Evolutionary conservation across 1,140 invertebrate species (phyloP).

Genomic region (Heliconius himera): DNA sequence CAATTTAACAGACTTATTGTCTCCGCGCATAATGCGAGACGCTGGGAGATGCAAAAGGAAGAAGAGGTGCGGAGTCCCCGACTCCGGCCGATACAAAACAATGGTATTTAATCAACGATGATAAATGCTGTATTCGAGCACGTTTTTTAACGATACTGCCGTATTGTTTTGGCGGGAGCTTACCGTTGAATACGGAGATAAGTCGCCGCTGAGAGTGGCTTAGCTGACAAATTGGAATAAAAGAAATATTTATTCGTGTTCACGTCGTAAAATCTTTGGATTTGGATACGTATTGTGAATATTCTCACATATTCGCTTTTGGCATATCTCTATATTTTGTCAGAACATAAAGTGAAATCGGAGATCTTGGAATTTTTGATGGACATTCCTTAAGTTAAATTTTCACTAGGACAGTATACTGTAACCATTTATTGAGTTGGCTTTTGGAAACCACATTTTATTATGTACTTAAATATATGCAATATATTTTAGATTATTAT

Average conservation of each 20-base stretch:
- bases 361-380: conserved; percentile 24
- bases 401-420: not conserved
- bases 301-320: conserved; percentile 47
- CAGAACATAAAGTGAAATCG: conserved; percentile 31
- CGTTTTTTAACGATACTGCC: conserved; percentile 79
- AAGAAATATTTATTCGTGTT: conserved; percentile 80
- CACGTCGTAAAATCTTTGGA: conserved; percentile 56
- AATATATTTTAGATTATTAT: too few relatives aligned
- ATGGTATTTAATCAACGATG: conserved; percentile 82
- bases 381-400: not conserved
- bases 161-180: conserved; percentile 80
- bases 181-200: conserved; percentile 78
- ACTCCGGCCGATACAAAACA: conserved; percentile 78
- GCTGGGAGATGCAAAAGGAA: conserved; percentile 67
- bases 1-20: conserved; percentile 82
- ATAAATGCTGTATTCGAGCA: conserved; percentile 79
- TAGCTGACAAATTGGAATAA: conserved; percentile 81
- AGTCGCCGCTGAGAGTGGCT: conserved; percentile 78
- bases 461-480: too few relatives aligned
- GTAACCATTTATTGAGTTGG: not conserved
- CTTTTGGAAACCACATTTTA: not conserved
- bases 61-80: conserved; percentile 62
- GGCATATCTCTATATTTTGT: conserved; percentile 27
- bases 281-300: conserved; percentile 55
- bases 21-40: conserved; percentile 75